Evolutionary conservation across 1,140 invertebrate genomes (phyloP).

Genomic region (Tetramorium simillimum): DNA sequence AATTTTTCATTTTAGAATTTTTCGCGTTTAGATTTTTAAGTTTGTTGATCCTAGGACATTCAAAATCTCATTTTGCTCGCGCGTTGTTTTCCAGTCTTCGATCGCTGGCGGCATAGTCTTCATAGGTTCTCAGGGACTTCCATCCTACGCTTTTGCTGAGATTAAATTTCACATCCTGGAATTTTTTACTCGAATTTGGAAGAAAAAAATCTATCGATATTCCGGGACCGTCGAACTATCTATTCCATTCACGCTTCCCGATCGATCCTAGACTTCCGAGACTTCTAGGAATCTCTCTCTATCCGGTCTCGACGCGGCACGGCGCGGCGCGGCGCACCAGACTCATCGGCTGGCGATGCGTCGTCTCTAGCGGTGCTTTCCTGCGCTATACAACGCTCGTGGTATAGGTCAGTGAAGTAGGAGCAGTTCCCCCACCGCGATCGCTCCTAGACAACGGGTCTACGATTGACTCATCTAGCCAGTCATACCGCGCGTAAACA

Average conservation of each 20-base stretch:
- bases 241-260: neutral
- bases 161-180: neutral
- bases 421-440: conserved; percentile 66
- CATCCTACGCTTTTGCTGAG: neutral
- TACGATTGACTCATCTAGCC: conserved; percentile 84
- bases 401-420: conserved; percentile 85
- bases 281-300: conserved; percentile 39
- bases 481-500: conserved; percentile 78
- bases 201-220: neutral
- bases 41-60: neutral
- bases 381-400: conserved; percentile 72
- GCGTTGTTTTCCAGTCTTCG: neutral
- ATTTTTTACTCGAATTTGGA: neutral
- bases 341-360: conserved; percentile 68
- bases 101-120: neutral
- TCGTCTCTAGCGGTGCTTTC: conserved; percentile 72
- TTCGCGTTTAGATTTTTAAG: neutral
- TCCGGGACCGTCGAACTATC: neutral
- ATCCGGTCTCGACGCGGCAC: conserved; percentile 5
- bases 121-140: neutral
- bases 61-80: neutral
- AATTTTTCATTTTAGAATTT: neutral
- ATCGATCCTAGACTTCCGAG: conserved; percentile 29
- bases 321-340: conserved; percentile 40
- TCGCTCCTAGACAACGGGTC: conserved; percentile 83